Evolutionary conservation across 2,888 invertebrate genomes (phyloP).

Genomic region (Xanthia icteritia): DNA sequence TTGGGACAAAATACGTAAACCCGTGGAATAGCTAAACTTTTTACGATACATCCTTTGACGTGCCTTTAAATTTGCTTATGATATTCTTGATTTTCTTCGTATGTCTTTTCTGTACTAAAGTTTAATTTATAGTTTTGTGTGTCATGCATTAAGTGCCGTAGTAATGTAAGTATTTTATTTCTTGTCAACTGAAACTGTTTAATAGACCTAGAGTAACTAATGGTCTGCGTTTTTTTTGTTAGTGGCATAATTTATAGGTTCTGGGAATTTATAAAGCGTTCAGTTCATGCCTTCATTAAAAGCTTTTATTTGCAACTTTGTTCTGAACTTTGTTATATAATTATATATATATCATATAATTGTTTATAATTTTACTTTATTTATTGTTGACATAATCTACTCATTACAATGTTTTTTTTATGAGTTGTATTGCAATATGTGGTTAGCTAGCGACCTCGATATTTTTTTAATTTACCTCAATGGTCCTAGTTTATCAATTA

Average conservation of each 20-base stretch:
- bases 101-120: conserved; percentile 36
- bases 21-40: conserved; percentile 75
- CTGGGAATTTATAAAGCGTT: not conserved
- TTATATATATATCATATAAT: too few relatives aligned
- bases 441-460: too few relatives aligned
- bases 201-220: conserved; percentile 32
- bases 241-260: conserved; percentile 23
- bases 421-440: too few relatives aligned
- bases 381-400: too few relatives aligned
- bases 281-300: not conserved
- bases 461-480: too few relatives aligned
- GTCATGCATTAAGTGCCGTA: conserved; percentile 17
- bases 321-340: too few relatives aligned
- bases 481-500: too few relatives aligned
- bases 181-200: conserved; percentile 32
- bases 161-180: conserved; percentile 35
- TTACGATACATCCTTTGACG: conserved; percentile 66
- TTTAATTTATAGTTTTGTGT: conserved; percentile 48
- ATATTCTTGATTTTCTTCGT: conserved; percentile 47
- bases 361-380: too few relatives aligned
- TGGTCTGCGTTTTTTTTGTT: conserved; percentile 7
- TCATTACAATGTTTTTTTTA: too few relatives aligned
- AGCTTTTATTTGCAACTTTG: not conserved
- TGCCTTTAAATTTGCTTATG: conserved; percentile 66
- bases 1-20: conserved; percentile 83